Percentiles rank a stretch among this genome's conserved stretches.
Conservation (phyloP, 2,888 invertebrate genomes). For the Tuberolachnus salignus region DNA sequence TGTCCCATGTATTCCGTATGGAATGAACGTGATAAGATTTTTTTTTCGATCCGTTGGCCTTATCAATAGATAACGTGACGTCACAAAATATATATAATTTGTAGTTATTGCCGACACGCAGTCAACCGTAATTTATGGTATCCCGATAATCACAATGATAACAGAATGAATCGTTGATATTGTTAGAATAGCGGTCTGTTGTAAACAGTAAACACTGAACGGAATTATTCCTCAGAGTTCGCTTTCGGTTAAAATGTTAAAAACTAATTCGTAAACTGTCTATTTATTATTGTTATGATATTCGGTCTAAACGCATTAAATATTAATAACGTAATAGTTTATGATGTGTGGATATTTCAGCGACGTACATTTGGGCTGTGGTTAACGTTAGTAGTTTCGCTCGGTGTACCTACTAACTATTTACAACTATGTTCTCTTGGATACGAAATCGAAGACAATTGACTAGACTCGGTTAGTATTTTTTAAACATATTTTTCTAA, state of each 20-base stretch:
- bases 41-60: too few relatives aligned
- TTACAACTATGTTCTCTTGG: constrained; percentile 42
- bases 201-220: not conserved
- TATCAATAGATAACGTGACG: too few relatives aligned
- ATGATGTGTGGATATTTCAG: constrained; percentile 1
- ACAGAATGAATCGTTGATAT: not conserved
- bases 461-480: constrained; percentile 50
- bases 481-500: too few relatives aligned
- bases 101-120: too few relatives aligned
- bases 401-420: not conserved
- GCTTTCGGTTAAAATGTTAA: not conserved
- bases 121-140: too few relatives aligned
- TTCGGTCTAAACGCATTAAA: not conserved
- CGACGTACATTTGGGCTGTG: constrained; percentile 23
- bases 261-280: constrained; percentile 4
- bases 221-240: not conserved
- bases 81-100: too few relatives aligned
- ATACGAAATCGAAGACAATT: constrained; percentile 39
- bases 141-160: too few relatives aligned
- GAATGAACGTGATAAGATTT: too few relatives aligned
- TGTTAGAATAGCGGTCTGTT: not conserved
- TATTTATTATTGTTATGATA: not conserved
- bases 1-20: too few relatives aligned
- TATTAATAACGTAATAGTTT: not conserved
- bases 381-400: constrained; percentile 18